Evolutionary conservation across 1,140 invertebrate genomes (phyloP).

Genomic region (Camponotus vicinus): DNA sequence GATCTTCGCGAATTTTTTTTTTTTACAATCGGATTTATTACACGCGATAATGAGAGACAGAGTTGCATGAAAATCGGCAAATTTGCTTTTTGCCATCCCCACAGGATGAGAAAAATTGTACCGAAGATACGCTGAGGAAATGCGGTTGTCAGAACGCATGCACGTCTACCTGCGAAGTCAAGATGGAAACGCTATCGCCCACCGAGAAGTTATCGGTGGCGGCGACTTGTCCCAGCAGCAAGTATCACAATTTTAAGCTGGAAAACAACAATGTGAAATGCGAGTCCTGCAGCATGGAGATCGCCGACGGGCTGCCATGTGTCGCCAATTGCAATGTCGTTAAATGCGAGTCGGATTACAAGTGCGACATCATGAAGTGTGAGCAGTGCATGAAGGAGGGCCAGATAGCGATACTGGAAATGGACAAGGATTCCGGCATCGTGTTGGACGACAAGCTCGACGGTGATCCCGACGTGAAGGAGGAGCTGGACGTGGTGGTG

Average conservation of each 20-base stretch:
- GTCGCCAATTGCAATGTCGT: slow-evolving; percentile 82
- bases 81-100: slow-evolving; percentile 44
- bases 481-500: slow-evolving; percentile 81
- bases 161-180: slow-evolving; percentile 83
- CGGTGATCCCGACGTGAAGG: slow-evolving; percentile 82
- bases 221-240: slow-evolving; percentile 71
- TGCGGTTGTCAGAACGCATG: slow-evolving; percentile 81
- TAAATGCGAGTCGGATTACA: slow-evolving; percentile 84
- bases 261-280: slow-evolving; percentile 85
- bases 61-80: slow-evolving; percentile 8
- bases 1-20: neutral
- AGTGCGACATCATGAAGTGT: slow-evolving; percentile 84
- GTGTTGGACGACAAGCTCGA: slow-evolving; percentile 83
- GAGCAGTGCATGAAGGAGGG: slow-evolving; percentile 83
- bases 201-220: slow-evolving; percentile 78
- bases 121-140: slow-evolving; percentile 78
- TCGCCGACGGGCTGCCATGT: slow-evolving; percentile 79
- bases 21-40: neutral
- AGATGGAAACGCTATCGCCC: slow-evolving; percentile 83
- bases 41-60: neutral
- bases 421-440: slow-evolving; percentile 85
- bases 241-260: slow-evolving; percentile 80
- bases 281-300: slow-evolving; percentile 82
- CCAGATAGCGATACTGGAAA: slow-evolving; percentile 82
- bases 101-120: slow-evolving; percentile 80